Conservation (phyloP, 2,888 invertebrate species). For the Megamerina dolium region DNA sequence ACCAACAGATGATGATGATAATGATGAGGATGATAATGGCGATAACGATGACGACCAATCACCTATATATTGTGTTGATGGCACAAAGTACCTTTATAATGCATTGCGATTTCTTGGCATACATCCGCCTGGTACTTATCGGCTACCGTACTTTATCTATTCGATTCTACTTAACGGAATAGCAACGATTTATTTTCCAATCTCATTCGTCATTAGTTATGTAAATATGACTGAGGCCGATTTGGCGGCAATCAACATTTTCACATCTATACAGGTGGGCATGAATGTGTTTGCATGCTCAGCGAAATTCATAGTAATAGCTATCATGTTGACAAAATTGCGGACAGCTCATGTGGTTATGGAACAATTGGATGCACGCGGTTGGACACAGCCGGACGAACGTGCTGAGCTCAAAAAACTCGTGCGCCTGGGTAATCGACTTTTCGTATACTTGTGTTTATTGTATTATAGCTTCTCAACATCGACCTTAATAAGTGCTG, state of each 20-base stretch:
- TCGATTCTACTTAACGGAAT: slow-evolving; percentile 7
- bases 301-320: slow-evolving; percentile 20
- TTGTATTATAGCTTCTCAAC: slow-evolving; percentile 4
- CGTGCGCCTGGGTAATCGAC: slow-evolving; percentile 20
- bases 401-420: slow-evolving; percentile 13
- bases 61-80: too few relatives aligned
- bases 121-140: background rate
- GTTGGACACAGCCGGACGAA: slow-evolving; percentile 16
- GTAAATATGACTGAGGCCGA: slow-evolving; percentile 3
- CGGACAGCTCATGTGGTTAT: slow-evolving; percentile 15
- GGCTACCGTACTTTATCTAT: slow-evolving; percentile 14
- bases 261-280: slow-evolving; percentile 29
- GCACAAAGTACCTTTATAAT: slow-evolving; percentile 17
- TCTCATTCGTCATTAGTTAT: slow-evolving; percentile 19
- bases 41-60: too few relatives aligned
- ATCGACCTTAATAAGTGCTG: slow-evolving; percentile 17
- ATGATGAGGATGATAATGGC: too few relatives aligned
- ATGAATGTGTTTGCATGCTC: slow-evolving; percentile 24
- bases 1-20: too few relatives aligned
- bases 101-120: slow-evolving; percentile 15
- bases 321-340: slow-evolving; percentile 13
- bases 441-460: slow-evolving; percentile 13
- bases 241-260: slow-evolving; percentile 22
- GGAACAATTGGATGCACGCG: slow-evolving; percentile 23
- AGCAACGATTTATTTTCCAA: slow-evolving; percentile 12